Evolutionary conservation across 2,888 invertebrate species (phyloP).

Genomic region (Metopia argyrocephala): DNA sequence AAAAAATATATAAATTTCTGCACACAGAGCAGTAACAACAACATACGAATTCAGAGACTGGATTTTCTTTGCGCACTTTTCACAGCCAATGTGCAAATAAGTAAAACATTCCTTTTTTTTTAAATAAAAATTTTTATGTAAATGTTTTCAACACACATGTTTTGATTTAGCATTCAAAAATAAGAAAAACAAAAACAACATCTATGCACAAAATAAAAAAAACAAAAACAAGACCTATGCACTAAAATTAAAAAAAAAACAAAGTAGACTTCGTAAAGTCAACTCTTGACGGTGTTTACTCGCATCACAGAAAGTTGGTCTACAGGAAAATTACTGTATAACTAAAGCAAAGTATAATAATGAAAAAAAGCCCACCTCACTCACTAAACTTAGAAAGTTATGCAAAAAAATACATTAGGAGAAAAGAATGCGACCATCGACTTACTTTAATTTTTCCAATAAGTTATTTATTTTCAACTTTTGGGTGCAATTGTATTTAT

Average conservation of each 20-base stretch:
- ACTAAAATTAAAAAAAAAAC: not conserved
- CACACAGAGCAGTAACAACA: not conserved
- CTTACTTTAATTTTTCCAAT: constrained; percentile 24
- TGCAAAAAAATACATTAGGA: constrained; percentile 15
- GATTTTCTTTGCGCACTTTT: constrained; percentile 17
- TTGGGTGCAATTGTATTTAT: not conserved
- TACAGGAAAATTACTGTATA: constrained; percentile 34
- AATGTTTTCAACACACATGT: too few relatives aligned
- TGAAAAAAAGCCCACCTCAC: constrained; percentile 4
- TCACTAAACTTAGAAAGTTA: constrained; percentile 38
- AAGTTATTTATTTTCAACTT: not conserved
- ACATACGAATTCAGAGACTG: not conserved
- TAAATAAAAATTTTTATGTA: too few relatives aligned
- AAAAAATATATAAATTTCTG: not conserved
- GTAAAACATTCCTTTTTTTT: too few relatives aligned
- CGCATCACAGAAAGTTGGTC: not conserved
- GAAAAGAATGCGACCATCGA: constrained; percentile 15
- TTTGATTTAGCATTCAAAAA: not conserved
- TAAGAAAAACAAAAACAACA: not conserved
- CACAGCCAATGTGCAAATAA: not conserved
- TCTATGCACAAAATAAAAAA: not conserved
- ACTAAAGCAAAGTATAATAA: constrained; percentile 15
- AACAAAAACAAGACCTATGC: not conserved
- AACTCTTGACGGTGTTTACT: not conserved
- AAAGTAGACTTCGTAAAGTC: constrained; percentile 15